Evolutionary conservation across 1,140 invertebrate genomes (phyloP).

Genomic region (Megalonaias nervosa): DNA sequence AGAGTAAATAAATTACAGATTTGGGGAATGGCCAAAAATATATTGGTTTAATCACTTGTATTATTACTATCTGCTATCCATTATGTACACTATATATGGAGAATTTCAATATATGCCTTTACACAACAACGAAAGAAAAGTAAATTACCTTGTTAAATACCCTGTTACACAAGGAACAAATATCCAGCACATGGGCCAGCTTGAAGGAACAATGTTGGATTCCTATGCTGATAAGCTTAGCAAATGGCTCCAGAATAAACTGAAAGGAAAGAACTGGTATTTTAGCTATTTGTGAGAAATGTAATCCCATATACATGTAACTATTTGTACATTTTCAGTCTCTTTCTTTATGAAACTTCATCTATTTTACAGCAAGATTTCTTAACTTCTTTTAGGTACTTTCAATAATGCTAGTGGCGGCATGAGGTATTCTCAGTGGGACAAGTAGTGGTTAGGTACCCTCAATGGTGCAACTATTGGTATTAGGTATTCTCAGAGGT

Average conservation of each 20-base stretch:
- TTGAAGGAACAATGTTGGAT: constrained; percentile 91
- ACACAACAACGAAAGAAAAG: not conserved
- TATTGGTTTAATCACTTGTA: no score
- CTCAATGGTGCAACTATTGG: no score
- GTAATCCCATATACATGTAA: not conserved
- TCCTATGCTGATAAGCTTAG: constrained; percentile 92
- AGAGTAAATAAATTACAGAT: no score
- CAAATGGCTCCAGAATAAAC: constrained; percentile 94
- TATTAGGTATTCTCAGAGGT: no score
- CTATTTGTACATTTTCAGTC: not conserved
- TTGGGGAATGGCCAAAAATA: no score
- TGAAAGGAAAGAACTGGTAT: constrained; percentile 47
- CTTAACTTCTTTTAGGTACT: no score
- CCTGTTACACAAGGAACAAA: constrained; percentile 91
- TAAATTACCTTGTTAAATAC: constrained; percentile 79
- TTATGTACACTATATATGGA: no score
- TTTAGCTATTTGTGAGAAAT: not conserved
- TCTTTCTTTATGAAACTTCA: not conserved
- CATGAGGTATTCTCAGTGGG: no score
- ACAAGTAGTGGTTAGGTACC: no score
- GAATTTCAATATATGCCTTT: not conserved
- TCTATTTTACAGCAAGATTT: not conserved
- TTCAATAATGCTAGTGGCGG: no score
- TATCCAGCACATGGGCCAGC: constrained; percentile 87
- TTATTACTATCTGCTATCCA: no score